Base-by-base conservation (phyloP, 1,140 invertebrate species). In the Drosophila nigromelanica region DNA sequence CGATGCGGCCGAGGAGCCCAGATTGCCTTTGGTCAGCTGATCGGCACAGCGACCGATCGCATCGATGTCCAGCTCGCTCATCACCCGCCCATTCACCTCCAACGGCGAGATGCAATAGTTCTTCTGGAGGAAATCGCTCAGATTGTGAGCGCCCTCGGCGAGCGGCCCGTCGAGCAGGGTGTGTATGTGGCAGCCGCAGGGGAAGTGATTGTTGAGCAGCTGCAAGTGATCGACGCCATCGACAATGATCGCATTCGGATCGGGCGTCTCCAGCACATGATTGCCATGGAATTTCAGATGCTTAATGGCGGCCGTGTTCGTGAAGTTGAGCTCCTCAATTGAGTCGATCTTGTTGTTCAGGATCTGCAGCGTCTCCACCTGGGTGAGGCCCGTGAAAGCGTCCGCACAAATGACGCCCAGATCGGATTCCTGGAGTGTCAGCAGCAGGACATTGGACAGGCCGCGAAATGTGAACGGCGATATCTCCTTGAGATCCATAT, bases 101-200 rank as follows among this genome's bases (percentile, higher is more conserved):
- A 97, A 92, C 33, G 96, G 96, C 8, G 96, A 97, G 78, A 97
- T 97, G 92, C 96, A 97, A 87, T 94, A 96, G 91, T 97, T 97
- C 40, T 94, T 94, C n/a, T 94, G 93, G 12, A 95, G 93, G 80
- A 97, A 97, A 27, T 95, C 94, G 40, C 92, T 92, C 27, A 91
- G 61, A n/a, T 92, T 90, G 69, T 92, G 81, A 12, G 94, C 93
- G 1, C 94, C 94, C 78, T 96, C 94, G 4, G 94, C 95, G 52
- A 97, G 93, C 11, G 96, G 95, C 51, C 95, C 95, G 24, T 95
- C 94, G 10, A 96, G 92, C 8, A 97, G 93, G 39, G 95, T 94
- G 75, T 96, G 95, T 4, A 96, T 94, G 67, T 96, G 96, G 74
- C 96, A 97, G 90, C 97, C 96, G 85, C 96, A 97, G 0, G 96